Base-by-base conservation (phyloP, 2,797 vertebrate species). In the Macropodus opercularis region DNA sequence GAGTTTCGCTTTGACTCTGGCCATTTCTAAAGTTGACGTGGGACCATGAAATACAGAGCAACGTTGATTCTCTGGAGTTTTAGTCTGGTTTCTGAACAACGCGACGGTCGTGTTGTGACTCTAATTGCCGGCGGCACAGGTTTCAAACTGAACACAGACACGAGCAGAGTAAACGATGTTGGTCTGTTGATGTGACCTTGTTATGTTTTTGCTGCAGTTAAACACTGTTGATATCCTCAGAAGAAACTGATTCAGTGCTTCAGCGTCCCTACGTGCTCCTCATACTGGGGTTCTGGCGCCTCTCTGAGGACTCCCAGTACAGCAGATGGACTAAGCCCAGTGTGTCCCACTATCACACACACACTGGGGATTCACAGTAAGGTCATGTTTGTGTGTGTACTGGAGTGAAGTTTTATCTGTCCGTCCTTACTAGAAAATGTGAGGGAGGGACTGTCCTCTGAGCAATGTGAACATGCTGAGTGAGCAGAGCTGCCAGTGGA, bases 21-120 rank as follows among this genome's bases (percentile, higher is more conserved):
- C 60, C 75, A 62, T 79, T 86, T 84, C 72, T 83, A 77, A 87
- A 87, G 85, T 84, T 91, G 90, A 91, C 53, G 80, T 54, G 72
- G 22, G 61, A 87, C 77, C 89, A 83, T 90, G 88, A 90, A 89
- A 91, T 77, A 51, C 62, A 75, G 55, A 59, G 41, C 36, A 84
- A 86, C 89, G 31, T 88, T 91, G 76, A 91, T 89, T 89, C 89
- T 87, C 59, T 54, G 22, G 13, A 42, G 41, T 24, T 69, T 82
- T 66, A 83, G 53, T 59, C 18, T 3, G 8, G 57, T 67, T 60
- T 66, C 29, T 13, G 13, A 71, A 72, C 80, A 62, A 73, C 72
- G 54, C 78, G 69, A 75, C 52, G 51, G 64, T 41, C 40, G 29
- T 50, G 63, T 84, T 85, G 78, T 78, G 72, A 63, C 18, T 13